Evolutionary conservation across 2,113 vertebrate species (phyloP), one percentile per base, ranked within the genome.

Genomic region (Uropsilus gracilis): DNA sequence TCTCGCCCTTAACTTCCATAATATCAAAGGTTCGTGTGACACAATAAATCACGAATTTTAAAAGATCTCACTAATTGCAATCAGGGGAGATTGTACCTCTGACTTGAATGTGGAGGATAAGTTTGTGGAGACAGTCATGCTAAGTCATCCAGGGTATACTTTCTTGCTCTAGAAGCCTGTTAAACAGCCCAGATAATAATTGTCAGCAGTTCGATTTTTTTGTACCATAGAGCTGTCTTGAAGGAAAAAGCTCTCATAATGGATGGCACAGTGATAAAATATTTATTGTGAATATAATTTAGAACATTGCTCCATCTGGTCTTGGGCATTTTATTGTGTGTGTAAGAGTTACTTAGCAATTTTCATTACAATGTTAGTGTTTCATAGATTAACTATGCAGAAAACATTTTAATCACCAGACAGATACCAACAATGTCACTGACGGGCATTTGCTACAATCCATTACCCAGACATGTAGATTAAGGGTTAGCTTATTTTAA

Each of bases 41-140:
- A 48, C 28, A 37, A 28, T 11, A 32, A 81, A 80, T 53, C 9
- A 89, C 75, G n/a, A 89, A 88, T 57, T 42, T 87, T 71, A 42
- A 94, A 95, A 96, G 91, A 20, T 66, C 63, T 16, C 57, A 61
- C 42, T 95, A 87, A 13, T 91, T 26, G 69, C 95, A 88, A 6
- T 68, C 34, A 85, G 59, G 46, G 17, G 4, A 78, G 17, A 28
- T 3, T n/a, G 14, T 87, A 34, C 6, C 44, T 85, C 82, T 66
- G 39, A 63, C 26, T 13, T 32, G 39, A 73, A 57, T 28, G 24
- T 46, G 24, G 57, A 50, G 39, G 66, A n/a, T 28, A 42, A 76
- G 34, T 61, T 94, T 2, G 8, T n/a, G 7, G 53, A 64, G 26
- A 37, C 4, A 37, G 39, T 71, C 28, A 55, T 2, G 0, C 9